Evolutionary conservation across 1,140 invertebrate genomes (phyloP), one percentile per base, ranked within the genome.

Genomic region (Drosophila burlai): DNA sequence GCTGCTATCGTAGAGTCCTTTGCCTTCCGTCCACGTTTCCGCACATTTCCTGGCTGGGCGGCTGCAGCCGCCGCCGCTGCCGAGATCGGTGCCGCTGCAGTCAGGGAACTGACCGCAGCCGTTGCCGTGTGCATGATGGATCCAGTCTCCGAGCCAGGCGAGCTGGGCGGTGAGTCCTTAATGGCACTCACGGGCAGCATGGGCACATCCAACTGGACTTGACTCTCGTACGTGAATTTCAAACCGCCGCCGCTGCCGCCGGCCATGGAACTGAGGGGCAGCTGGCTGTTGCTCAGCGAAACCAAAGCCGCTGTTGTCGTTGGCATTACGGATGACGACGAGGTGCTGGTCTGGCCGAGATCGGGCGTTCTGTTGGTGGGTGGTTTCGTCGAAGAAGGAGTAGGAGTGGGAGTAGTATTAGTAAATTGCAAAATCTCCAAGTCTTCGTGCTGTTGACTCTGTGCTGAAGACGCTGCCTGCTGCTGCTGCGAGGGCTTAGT

Each of bases 161-260:
- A 96, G 79, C 95, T 95, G 3, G 95, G 95, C 4, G 95, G 95
- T 2, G 95, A 96, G 42, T 93, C 92, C 79, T 93, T 93, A n/a
- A 93, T 84, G 31, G 84, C 66, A 21, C 86, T 82, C 4, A 78
- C 80, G 2, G 81, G 76, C 38, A 84, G 36, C 76, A 87, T 86
- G 36, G 76, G 64, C 45, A 82, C 86, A 59, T 85, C 81, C 64
- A 81, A 6, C 34, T 76, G 76, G 16, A 36, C 50, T 66, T 93
- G 93, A 13, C 92, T 78, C 61, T 93, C 93, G 60, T 93, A 93
- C 29, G 62, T 83, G 45, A 93, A 91, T 67, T 93, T 93, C 8
- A 93, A 61, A 8, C 92, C 92, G 59, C 91, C 74, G 29, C 40
- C 49, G 29, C 63, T 16, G 2, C 40, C 49, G 29, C 63, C 18